phyloP scores from a whole-genome alignment of 1,140 invertebrate genomes.

The Cydia pomonella region DNA sequence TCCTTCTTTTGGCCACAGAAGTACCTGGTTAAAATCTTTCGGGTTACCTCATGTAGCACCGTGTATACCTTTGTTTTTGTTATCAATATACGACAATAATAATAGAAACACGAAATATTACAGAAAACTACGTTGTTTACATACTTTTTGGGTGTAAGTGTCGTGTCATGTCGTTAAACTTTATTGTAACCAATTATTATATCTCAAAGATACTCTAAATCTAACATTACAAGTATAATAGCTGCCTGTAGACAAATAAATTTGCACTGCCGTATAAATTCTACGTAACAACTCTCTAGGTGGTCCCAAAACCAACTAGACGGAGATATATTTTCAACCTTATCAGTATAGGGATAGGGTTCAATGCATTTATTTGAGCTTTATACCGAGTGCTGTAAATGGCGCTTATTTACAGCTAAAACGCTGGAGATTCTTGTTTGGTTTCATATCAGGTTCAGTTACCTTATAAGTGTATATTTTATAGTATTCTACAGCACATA shows the following conservation, averaged over 20 bases:
- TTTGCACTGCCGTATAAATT: neutral
- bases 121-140: too few species aligned
- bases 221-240: neutral
- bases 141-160: too few species aligned
- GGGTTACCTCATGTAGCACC: too few species aligned
- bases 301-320: too few species aligned
- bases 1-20: too few species aligned
- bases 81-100: too few species aligned
- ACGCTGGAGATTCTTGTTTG: neutral
- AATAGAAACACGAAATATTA: too few species aligned
- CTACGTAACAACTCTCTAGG: neutral
- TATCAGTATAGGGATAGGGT: neutral
- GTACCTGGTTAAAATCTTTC: too few species aligned
- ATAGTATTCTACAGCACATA: too few species aligned
- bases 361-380: neutral
- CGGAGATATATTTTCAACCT: neutral
- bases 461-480: neutral
- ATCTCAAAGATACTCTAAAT: neutral
- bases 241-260: neutral
- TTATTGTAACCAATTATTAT: neutral
- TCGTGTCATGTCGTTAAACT: too few species aligned
- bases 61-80: too few species aligned
- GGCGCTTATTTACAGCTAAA: neutral
- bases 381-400: neutral
- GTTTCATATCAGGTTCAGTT: neutral